Evolutionary conservation across 2,113 vertebrate species (phyloP), one percentile per base, ranked within the genome.

Genomic region (Lampris incognitus): DNA sequence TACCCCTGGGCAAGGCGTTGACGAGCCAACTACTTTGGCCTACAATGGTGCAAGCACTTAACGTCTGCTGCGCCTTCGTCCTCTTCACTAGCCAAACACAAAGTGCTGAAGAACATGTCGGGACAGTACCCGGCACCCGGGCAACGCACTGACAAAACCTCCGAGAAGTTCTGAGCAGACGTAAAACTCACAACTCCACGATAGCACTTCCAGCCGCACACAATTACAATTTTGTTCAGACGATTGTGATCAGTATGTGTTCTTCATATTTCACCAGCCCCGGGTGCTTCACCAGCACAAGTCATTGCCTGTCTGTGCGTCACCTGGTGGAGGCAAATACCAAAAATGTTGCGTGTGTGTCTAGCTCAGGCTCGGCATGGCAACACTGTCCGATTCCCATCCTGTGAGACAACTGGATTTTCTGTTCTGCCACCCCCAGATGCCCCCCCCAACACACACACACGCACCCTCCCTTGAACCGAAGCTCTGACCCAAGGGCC

Each of bases 371-470:
- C 56, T 40, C 39, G 64, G 50, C 52, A 39, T 57, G 70, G 11
- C 71, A 76, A 54, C 49, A 83, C 87, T 79, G 87, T 91, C 89
- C 84, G 74, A 81, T 92, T 85, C 67, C 75, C 11, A 3, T 85
- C 74, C 63, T 88, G 76, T 4, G 10, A 66, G 71, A 77, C 86
- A 89, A 89, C 77, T 86, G 89, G 69, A 82, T 83, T 82, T 85
- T 61, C 71, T 75, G 72, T 69, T 76, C 80, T 58, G 58, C 77
- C 37, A 24, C 49, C 44, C 59, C 44, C 44, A 46, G 7, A 4
- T 46, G 4, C 7, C 44, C 7, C 44, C 7, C 44, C 44, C 4
- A 4, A 46, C 44, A 46, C 44, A 46, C 44, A 46, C 44, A 61
- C 76, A 65, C 66, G 60, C 74, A 36, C 67, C 56, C 50, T 52